Evolutionary conservation across 2,888 invertebrate genomes (phyloP).

Genomic region (Parapristionchus giblindavisi): DNA sequence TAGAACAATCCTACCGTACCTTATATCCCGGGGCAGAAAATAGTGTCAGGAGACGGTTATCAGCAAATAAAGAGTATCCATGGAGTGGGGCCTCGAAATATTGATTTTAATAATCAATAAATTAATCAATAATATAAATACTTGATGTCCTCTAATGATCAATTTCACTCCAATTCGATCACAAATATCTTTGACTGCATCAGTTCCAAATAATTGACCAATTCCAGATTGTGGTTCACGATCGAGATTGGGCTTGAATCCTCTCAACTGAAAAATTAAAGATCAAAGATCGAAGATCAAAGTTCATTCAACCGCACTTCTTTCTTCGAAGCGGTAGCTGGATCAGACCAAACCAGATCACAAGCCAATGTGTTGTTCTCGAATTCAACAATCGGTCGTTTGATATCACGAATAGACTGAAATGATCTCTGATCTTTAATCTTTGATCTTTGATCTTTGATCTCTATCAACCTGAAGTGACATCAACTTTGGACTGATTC

Average conservation of each 20-base stretch:
- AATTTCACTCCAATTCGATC: conserved; percentile 45
- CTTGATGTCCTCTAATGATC: conserved; percentile 53
- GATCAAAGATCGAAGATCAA: too few species aligned
- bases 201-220: conserved; percentile 48
- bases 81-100: conserved; percentile 48
- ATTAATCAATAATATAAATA: background rate
- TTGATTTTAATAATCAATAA: background rate
- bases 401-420: conserved; percentile 47
- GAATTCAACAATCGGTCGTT: conserved; percentile 53
- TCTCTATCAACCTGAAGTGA: conserved; percentile 29
- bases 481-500: conserved; percentile 50
- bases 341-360: conserved; percentile 52
- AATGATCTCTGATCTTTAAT: conserved; percentile 13
- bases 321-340: conserved; percentile 38
- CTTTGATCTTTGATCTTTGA: conserved; percentile 17
- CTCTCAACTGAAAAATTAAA: conserved; percentile 8
- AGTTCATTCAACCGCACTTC: background rate
- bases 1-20: background rate
- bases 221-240: conserved; percentile 43
- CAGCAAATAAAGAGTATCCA: conserved; percentile 52
- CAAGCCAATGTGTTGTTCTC: conserved; percentile 48
- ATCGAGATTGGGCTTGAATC: conserved; percentile 32
- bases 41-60: conserved; percentile 46
- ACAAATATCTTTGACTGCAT: conserved; percentile 45
- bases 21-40: conserved; percentile 58